Evolutionary conservation across 2,797 vertebrate genomes (phyloP).

Genomic region (Diceros bicornis): DNA sequence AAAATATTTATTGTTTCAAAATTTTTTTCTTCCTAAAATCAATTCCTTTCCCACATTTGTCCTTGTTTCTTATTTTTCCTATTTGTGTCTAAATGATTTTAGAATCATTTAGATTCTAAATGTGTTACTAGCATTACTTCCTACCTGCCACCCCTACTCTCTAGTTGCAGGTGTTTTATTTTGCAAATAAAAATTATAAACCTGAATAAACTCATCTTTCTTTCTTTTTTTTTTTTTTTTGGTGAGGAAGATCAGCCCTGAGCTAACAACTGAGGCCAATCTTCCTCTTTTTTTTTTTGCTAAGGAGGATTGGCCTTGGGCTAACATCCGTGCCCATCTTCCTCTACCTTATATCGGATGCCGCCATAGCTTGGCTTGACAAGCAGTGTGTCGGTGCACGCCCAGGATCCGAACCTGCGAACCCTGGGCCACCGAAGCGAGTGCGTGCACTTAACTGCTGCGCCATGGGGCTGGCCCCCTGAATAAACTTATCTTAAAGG

Average conservation of each 20-base stretch:
- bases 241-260: no score
- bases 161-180: background rate
- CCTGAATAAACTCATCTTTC: background rate
- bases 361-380: no score
- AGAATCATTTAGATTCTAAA: background rate
- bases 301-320: no score
- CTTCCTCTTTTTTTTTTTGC: no score
- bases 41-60: constrained; percentile 23
- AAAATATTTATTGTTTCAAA: constrained; percentile 57
- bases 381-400: no score
- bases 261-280: no score
- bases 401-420: no score
- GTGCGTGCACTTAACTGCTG: no score
- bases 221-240: no score
- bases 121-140: background rate
- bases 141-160: background rate
- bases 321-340: no score
- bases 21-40: constrained; percentile 11
- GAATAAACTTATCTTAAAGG: constrained; percentile 27
- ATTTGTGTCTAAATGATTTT: constrained; percentile 1
- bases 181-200: constrained; percentile 59
- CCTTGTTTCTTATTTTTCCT: background rate
- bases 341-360: no score
- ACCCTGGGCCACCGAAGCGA: no score
- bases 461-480: background rate